Conservation (phyloP, 2,888 invertebrate genomes). For the Slavum lentiscoides region DNA sequence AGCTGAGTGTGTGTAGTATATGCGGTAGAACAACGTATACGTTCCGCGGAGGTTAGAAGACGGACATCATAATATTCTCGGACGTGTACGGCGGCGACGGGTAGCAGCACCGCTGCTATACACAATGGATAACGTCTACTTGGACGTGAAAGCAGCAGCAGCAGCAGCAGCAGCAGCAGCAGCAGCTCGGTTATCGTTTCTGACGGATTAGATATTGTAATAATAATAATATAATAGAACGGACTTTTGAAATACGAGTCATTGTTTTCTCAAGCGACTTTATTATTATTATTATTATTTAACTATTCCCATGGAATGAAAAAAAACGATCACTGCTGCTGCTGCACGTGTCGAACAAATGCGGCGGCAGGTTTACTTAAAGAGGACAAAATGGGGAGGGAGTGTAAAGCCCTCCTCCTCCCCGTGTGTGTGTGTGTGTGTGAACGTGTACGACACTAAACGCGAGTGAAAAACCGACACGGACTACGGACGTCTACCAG, state of each 20-base stretch:
- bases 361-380: background rate
- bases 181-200: conserved; percentile 30
- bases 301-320: conserved; percentile 39
- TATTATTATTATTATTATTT: conserved; percentile 20
- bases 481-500: too few species aligned
- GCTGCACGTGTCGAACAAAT: conserved; percentile 38
- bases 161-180: conserved; percentile 13
- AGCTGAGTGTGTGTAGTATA: too few species aligned
- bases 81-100: conserved; percentile 40
- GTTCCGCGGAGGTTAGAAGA: conserved; percentile 32
- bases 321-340: conserved; percentile 9
- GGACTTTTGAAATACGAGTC: conserved; percentile 45
- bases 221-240: conserved; percentile 29
- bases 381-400: background rate
- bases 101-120: background rate
- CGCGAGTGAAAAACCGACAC: background rate
- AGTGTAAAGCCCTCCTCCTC: too few species aligned
- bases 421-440: conserved; percentile 10
- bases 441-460: background rate
- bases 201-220: conserved; percentile 51
- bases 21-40: conserved; percentile 29
- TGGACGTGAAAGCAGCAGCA: conserved; percentile 41
- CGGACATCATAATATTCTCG: conserved; percentile 48
- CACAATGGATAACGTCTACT: conserved; percentile 38
- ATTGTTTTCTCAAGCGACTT: conserved; percentile 47